These are phyloP conservation scores for Zoanthus solanderi DNA, from an alignment of 92 coral and sea anemone genomes.

Conservation along the genomic window DNA sequence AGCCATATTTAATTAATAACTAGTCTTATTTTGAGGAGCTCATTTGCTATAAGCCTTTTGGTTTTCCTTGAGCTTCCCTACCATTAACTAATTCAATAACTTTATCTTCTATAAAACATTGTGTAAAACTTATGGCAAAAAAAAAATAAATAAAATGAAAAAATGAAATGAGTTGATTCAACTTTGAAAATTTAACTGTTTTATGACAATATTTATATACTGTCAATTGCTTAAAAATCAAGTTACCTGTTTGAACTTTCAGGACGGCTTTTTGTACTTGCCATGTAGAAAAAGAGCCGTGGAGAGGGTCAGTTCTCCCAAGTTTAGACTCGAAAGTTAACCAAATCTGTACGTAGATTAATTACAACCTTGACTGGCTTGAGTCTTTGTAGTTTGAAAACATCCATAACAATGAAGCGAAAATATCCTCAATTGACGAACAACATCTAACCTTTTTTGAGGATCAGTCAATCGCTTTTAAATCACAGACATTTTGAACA, in stretches of 20 bases:
- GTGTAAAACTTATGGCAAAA: too few relatives aligned
- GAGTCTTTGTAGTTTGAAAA: neutral
- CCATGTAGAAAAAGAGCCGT: neutral
- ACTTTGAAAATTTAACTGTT: neutral
- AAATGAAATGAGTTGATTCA: neutral
- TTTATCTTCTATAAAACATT: too few relatives aligned
- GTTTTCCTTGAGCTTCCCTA: too few relatives aligned
- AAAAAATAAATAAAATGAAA: neutral
- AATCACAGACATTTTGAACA: neutral
- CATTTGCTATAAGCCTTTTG: too few relatives aligned
- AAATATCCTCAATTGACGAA: neutral
- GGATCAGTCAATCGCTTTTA: neutral
- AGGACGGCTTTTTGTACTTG: conserved; percentile 19
- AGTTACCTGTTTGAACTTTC: conserved; percentile 29
- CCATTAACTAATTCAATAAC: too few relatives aligned
- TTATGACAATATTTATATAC: neutral
- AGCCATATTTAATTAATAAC: neutral
- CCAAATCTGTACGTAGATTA: neutral
- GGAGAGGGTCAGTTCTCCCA: neutral
- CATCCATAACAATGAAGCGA: neutral
- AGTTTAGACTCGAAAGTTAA: neutral
- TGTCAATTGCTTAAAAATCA: neutral
- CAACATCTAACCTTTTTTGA: neutral
- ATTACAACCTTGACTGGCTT: neutral
- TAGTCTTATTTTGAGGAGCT: neutral